These are phyloP conservation scores for Parapsyche elsis DNA, from an alignment of 1,140 invertebrate genomes.

Conservation along the genomic window DNA sequence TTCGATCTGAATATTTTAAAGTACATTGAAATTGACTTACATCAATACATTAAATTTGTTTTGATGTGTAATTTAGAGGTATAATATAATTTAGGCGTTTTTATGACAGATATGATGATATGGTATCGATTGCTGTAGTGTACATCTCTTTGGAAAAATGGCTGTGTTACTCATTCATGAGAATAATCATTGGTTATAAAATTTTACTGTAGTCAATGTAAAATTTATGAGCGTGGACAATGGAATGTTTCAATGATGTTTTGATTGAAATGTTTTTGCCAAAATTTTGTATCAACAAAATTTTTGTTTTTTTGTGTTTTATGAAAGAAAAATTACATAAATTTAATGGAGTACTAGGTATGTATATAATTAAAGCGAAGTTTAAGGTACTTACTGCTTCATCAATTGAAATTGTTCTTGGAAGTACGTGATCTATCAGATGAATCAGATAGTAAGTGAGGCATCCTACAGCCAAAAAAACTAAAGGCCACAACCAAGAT, in stretches of 20 bases:
- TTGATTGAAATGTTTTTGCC: background rate
- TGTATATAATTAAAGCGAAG: background rate
- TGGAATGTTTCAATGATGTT: background rate
- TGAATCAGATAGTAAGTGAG: background rate
- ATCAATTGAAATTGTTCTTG: background rate
- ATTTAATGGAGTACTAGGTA: background rate
- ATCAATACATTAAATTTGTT: background rate
- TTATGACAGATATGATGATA: background rate
- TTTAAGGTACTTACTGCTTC: conserved; percentile 13
- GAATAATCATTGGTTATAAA: background rate
- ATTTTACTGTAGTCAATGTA: background rate
- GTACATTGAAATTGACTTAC: background rate
- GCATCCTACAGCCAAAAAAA: background rate
- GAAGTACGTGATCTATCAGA: conserved; percentile 1
- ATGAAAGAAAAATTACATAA: background rate
- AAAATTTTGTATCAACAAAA: background rate
- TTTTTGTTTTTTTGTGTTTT: background rate
- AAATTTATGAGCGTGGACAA: background rate
- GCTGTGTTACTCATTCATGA: too few relatives aligned
- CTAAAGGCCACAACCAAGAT: conserved; percentile 28
- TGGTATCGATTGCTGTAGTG: background rate
- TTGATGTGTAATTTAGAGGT: too few relatives aligned
- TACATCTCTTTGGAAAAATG: background rate
- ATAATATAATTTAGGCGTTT: background rate
- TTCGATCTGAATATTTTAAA: background rate